A percentile compares a stretch with the other conserved stretches of the same genome.
These are phyloP conservation scores for Dynastes tityus DNA, from an alignment of 2,888 invertebrate genomes.

Conservation along the genomic window DNA sequence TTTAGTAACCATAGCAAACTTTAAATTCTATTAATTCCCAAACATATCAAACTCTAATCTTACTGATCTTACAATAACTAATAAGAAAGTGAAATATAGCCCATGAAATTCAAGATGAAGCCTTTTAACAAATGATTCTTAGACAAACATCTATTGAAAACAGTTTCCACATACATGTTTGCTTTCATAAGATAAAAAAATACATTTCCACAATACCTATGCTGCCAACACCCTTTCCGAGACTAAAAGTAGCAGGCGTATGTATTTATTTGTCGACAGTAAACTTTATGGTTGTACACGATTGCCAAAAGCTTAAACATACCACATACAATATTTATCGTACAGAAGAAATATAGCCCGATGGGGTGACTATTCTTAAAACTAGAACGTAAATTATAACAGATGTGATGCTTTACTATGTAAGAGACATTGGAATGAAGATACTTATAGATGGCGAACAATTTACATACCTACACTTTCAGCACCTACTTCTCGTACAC, in stretches of 20 bases:
- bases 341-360: slow-evolving; percentile 27
- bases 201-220: background rate
- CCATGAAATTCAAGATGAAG: no score
- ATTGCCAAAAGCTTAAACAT: slow-evolving; percentile 19
- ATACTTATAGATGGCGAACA: no score
- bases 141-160: no score
- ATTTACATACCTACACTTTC: no score
- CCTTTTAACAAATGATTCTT: no score
- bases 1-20: no score
- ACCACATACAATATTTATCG: slow-evolving; percentile 40
- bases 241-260: background rate
- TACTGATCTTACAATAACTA: no score
- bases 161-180: background rate
- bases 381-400: slow-evolving; percentile 25
- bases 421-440: no score
- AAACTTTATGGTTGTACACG: slow-evolving; percentile 21
- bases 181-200: background rate
- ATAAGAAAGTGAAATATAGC: no score
- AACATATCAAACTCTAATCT: no score
- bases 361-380: slow-evolving; percentile 40
- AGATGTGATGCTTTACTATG: background rate
- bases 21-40: no score
- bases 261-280: slow-evolving; percentile 24
- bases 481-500: no score
- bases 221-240: background rate